Conservation (phyloP, 2,113 vertebrate genomes). For the Gallinago jamesoni region DNA sequence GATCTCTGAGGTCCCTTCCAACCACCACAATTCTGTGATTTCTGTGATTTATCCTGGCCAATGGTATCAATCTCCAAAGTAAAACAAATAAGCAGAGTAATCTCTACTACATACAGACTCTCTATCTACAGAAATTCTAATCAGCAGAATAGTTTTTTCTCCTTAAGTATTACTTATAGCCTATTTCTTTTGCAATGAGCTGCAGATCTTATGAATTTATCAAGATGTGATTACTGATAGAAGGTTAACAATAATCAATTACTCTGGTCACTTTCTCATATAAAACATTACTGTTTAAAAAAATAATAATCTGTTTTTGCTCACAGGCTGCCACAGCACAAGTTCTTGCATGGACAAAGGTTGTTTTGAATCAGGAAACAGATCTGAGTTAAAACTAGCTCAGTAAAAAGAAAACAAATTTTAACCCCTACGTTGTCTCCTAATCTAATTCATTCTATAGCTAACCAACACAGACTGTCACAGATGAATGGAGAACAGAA, state of each 20-base stretch:
- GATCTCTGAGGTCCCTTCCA: no score
- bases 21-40: no score
- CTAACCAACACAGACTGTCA: neutral
- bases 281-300: neutral
- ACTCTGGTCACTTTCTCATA: neutral
- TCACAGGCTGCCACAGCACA: neutral
- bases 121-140: neutral
- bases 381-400: neutral
- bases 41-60: neutral
- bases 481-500: neutral
- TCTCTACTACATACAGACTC: neutral
- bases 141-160: neutral
- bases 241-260: neutral
- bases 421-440: neutral
- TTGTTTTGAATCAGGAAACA: neutral
- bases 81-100: neutral
- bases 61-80: neutral
- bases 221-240: neutral
- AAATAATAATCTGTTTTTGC: neutral
- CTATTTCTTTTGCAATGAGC: neutral
- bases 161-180: neutral
- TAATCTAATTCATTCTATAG: neutral
- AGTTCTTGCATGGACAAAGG: neutral
- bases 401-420: neutral
- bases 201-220: neutral